These are phyloP conservation scores for Hormaphis cornu DNA, from an alignment of 1,140 invertebrate species.

Conservation along the genomic window DNA sequence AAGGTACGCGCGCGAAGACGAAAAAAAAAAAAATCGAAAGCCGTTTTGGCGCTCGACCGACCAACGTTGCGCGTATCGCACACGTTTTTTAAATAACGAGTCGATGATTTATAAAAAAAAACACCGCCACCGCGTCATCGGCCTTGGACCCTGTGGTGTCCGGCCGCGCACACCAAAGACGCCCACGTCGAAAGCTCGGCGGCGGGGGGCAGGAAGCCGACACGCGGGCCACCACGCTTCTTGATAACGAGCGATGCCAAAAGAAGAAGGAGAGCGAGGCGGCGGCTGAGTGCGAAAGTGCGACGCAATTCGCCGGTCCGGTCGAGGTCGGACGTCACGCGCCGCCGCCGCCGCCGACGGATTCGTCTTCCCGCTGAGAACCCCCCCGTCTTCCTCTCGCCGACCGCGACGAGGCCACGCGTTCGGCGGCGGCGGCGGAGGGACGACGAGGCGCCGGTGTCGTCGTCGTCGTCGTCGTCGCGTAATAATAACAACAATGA, in stretches of 20 bases:
- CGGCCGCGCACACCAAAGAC: not conserved
- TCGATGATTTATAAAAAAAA: no score
- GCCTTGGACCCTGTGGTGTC: not conserved
- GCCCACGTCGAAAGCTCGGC: not conserved
- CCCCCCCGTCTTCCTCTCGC: no score
- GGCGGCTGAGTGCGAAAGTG: conserved; percentile 5
- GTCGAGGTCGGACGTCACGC: no score
- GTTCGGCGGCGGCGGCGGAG: not conserved
- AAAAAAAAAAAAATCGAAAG: no score
- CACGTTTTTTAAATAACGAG: no score
- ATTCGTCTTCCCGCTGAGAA: not conserved
- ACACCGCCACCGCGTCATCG: not conserved
- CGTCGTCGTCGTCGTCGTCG: not conserved
- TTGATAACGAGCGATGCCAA: not conserved
- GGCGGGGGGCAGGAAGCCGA: not conserved
- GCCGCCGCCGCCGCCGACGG: no score
- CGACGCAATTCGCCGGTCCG: conserved; percentile 8
- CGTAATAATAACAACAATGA: not conserved
- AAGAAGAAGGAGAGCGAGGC: not conserved
- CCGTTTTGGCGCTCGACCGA: no score
- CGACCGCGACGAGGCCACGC: no score
- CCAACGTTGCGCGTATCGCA: no score
- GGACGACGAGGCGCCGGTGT: no score
- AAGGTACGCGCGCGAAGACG: no score
- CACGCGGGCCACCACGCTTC: not conserved